phyloP scores from a whole-genome alignment of 2,113 vertebrate genomes.

The Apaloderma vittatum region DNA sequence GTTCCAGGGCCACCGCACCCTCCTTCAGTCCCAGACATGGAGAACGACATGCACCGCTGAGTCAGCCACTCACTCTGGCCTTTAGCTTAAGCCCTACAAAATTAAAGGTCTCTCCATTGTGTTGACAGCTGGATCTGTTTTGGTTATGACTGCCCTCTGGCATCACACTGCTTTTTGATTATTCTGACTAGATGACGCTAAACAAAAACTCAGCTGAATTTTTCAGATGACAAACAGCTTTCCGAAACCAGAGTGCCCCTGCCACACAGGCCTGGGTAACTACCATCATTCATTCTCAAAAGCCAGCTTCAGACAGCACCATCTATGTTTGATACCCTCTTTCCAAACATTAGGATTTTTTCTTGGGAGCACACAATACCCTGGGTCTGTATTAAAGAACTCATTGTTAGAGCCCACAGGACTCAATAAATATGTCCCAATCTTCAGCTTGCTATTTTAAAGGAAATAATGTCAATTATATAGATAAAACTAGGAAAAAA shows the following conservation, averaged over 20 bases:
- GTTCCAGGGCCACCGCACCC: background rate
- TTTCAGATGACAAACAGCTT: background rate
- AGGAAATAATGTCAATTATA: constrained; percentile 2
- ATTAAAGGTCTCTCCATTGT: constrained; percentile 23
- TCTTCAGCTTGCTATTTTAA: constrained; percentile 29
- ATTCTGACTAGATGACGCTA: background rate
- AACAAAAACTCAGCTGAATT: background rate
- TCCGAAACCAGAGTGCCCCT: background rate
- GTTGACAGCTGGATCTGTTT: constrained; percentile 40
- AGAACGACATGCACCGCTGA: background rate
- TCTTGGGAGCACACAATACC: background rate
- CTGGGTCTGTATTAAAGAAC: background rate
- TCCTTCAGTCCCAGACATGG: background rate
- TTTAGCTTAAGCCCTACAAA: background rate
- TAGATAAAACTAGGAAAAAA: constrained; percentile 17
- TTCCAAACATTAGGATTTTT: constrained; percentile 40
- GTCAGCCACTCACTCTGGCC: background rate
- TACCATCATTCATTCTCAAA: background rate
- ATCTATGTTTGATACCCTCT: background rate
- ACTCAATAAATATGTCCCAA: background rate
- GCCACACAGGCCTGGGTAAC: background rate
- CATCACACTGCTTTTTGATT: constrained; percentile 5
- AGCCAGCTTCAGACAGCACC: constrained; percentile 14
- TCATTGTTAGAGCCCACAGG: background rate
- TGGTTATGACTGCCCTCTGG: background rate